A percentile compares a stretch with the other conserved stretches of the same genome.
Evolutionary conservation across 1,140 invertebrate species (phyloP).

Genomic region (Trachelipus rathkii): DNA sequence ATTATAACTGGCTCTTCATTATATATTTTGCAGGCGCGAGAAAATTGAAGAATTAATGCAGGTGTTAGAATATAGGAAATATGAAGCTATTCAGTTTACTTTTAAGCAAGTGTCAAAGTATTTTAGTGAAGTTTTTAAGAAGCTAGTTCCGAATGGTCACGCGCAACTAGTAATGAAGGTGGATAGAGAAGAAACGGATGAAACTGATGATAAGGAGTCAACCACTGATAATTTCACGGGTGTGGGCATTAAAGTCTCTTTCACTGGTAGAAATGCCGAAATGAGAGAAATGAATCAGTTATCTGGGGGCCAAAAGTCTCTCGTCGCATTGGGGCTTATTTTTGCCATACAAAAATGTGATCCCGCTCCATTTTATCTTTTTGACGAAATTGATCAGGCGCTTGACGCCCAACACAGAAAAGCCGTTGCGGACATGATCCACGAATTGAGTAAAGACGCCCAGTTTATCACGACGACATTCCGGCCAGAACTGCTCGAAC

Average conservation of each 20-base stretch:
- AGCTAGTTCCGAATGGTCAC: slow-evolving; percentile 91
- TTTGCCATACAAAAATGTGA: slow-evolving; percentile 99
- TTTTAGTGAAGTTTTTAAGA: slow-evolving; percentile 97
- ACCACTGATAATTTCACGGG: slow-evolving; percentile 70
- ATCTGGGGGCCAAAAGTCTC: slow-evolving; percentile 96
- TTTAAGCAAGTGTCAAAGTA: slow-evolving; percentile 99
- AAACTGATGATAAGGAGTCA: slow-evolving; percentile 42
- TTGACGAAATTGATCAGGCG: slow-evolving; percentile 99
- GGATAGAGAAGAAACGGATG: slow-evolving; percentile 51
- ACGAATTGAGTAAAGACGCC: slow-evolving; percentile 87
- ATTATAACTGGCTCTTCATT: background rate
- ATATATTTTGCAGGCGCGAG: slow-evolving; percentile 58
- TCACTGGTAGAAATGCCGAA: slow-evolving; percentile 83
- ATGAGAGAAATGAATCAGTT: slow-evolving; percentile 99
- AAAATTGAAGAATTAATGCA: slow-evolving; percentile 94
- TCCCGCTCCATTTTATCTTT: slow-evolving; percentile 97
- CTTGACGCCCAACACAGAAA: slow-evolving; percentile 94
- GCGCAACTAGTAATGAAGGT: slow-evolving; percentile 83
- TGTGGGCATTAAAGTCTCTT: slow-evolving; percentile 75
- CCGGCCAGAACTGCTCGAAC: slow-evolving; percentile 91
- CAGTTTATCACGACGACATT: slow-evolving; percentile 99
- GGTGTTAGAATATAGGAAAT: slow-evolving; percentile 90
- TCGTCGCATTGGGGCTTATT: slow-evolving; percentile 94
- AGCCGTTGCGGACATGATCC: slow-evolving; percentile 98
- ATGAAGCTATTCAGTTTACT: slow-evolving; percentile 96